Conservation (phyloP, 2,113 vertebrate genomes). For the Xenopus tropicalis region UCB_Xtro_10.0 CM004445.2:86837001-86837500, state of each 20-base stretch:
- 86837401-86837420: too few relatives aligned
- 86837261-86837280: constrained; percentile 93
- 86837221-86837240: not conserved
- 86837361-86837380: too few relatives aligned
- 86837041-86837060: constrained; percentile 93
- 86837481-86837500: too few relatives aligned
- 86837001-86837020: too few relatives aligned
- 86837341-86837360: constrained; percentile 66
- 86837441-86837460: too few relatives aligned
- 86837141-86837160: constrained; percentile 91
- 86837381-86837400: too few relatives aligned
- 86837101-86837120: constrained; percentile 93
- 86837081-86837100: constrained; percentile 94
- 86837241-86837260: constrained; percentile 83
- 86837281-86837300: constrained; percentile 84
- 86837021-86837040: constrained; percentile 47
- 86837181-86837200: not conserved
- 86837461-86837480: too few relatives aligned
- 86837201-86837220: not conserved
- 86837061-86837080: constrained; percentile 93
- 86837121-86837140: constrained; percentile 90
- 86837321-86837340: constrained; percentile 86
- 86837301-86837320: constrained; percentile 93
- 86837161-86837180: not conserved
- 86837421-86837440: too few relatives aligned